Conservation (phyloP, 2,797 vertebrate species). For the Tarsius wallacei region DNA sequence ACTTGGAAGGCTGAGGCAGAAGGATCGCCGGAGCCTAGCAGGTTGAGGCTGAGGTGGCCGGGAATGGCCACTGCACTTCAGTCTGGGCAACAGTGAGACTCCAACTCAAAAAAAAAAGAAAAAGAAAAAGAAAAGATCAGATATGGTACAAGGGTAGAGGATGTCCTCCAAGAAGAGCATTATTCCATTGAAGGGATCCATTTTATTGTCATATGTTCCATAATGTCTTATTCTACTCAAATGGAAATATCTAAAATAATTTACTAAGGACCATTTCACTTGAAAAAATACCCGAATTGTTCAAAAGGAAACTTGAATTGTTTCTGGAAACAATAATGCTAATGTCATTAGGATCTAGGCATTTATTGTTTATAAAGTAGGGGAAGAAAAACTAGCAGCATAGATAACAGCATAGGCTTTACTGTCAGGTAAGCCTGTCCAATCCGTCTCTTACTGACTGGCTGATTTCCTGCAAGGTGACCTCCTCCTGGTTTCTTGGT, state of each 20-base stretch:
- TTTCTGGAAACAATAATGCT: not conserved
- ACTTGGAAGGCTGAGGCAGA: too few species aligned
- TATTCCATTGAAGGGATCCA: not conserved
- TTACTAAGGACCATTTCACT: not conserved
- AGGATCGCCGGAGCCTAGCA: too few species aligned
- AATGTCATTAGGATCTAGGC: not conserved
- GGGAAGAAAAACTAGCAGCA: not conserved
- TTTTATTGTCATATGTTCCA: not conserved
- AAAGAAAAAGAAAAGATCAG: not conserved
- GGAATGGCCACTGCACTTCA: too few species aligned
- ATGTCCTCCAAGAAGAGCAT: not conserved
- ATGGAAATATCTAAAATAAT: not conserved
- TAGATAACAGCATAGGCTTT: not conserved
- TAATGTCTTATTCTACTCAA: not conserved
- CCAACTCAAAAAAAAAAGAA: too few species aligned
- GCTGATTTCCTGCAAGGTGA: not conserved
- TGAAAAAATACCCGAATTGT: not conserved
- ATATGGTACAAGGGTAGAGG: not conserved
- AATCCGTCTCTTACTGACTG: not conserved
- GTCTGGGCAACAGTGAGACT: too few species aligned
- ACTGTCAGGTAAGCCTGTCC: not conserved
- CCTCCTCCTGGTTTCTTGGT: not conserved
- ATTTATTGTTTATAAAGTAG: not conserved
- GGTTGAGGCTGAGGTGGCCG: too few species aligned
- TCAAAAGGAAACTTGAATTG: not conserved